Percentiles rank a stretch among this genome's conserved stretches.
These are phyloP conservation scores for Xiphydria camelus DNA, from an alignment of 2,888 invertebrate species.

Conservation along the genomic window DNA sequence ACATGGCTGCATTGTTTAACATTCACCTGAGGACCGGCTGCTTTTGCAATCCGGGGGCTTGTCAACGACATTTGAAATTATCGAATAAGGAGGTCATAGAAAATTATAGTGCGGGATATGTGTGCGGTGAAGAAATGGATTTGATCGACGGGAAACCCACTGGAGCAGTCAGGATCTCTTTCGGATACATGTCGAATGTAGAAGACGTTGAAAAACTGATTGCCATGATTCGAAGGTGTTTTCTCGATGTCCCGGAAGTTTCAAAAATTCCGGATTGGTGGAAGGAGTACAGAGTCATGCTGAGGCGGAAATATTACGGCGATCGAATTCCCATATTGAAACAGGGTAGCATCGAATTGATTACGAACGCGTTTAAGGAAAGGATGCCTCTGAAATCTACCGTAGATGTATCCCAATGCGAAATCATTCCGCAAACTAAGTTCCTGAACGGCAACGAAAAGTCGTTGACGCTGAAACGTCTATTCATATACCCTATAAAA, in stretches of 20 bases:
- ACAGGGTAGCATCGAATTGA: not conserved
- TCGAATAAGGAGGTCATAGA: constrained; percentile 71
- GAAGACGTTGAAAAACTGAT: constrained; percentile 74
- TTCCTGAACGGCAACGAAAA: constrained; percentile 17
- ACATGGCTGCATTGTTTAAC: constrained; percentile 84
- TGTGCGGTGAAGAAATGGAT: constrained; percentile 88
- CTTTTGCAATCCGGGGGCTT: constrained; percentile 96
- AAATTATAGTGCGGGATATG: constrained; percentile 85
- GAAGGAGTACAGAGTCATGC: constrained; percentile 24
- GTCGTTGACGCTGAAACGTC: constrained; percentile 51
- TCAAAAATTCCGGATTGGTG: constrained; percentile 50
- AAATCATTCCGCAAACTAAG: not conserved
- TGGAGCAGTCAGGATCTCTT: constrained; percentile 88
- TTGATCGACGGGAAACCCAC: constrained; percentile 85
- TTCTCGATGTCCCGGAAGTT: constrained; percentile 62
- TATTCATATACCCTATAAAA: constrained; percentile 86
- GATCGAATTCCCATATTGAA: no score
- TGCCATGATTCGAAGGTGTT: constrained; percentile 75
- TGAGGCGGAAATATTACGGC: no score
- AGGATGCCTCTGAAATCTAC: not conserved
- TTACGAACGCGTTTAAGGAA: not conserved
- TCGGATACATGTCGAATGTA: constrained; percentile 85
- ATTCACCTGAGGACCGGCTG: constrained; percentile 91
- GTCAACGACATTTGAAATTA: constrained; percentile 77
- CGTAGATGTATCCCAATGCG: not conserved